Percentiles rank a stretch among this genome's conserved stretches.
These are phyloP conservation scores for Hippoglossus hippoglossus DNA, from an alignment of 2,797 vertebrate species.

Conservation along the genomic window DNA sequence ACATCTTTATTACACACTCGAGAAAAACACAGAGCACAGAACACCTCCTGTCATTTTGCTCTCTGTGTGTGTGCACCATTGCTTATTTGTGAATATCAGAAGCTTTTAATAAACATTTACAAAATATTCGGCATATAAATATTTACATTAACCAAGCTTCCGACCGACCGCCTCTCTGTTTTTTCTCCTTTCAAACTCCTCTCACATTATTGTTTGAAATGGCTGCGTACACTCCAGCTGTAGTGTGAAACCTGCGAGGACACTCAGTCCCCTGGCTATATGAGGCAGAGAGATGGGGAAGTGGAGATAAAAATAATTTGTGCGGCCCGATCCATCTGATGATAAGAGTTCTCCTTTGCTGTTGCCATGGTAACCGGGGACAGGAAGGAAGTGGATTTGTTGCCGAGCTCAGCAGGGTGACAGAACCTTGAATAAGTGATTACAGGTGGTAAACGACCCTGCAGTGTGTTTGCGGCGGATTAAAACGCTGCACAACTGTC, in stretches of 20 bases:
- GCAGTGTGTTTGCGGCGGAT: neutral
- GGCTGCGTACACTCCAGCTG: slow-evolving; percentile 35
- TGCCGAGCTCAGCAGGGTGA: slow-evolving; percentile 66
- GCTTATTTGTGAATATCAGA: slow-evolving; percentile 2
- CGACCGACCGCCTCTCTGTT: slow-evolving; percentile 1
- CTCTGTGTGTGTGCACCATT: too few species aligned
- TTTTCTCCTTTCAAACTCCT: slow-evolving; percentile 16
- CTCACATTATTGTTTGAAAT: slow-evolving; percentile 24
- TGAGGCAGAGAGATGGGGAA: slow-evolving; percentile 67
- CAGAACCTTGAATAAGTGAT: slow-evolving; percentile 37
- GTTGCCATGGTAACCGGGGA: slow-evolving; percentile 73
- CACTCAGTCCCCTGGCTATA: slow-evolving; percentile 51
- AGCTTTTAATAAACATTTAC: slow-evolving; percentile 9
- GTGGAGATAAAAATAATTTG: slow-evolving; percentile 79
- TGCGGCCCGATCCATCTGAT: slow-evolving; percentile 61
- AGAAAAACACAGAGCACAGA: too few species aligned
- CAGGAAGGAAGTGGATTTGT: slow-evolving; percentile 74
- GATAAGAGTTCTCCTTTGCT: slow-evolving; percentile 70
- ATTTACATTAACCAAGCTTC: neutral
- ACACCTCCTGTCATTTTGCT: too few species aligned
- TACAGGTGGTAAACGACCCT: neutral
- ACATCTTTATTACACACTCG: too few species aligned
- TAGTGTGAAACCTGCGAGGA: slow-evolving; percentile 55
- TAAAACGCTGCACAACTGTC: neutral
- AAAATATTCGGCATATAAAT: neutral